Evolutionary conservation across 2,888 invertebrate genomes (phyloP), one percentile per base, ranked within the genome.

Genomic region (Drosophila yooni): DNA sequence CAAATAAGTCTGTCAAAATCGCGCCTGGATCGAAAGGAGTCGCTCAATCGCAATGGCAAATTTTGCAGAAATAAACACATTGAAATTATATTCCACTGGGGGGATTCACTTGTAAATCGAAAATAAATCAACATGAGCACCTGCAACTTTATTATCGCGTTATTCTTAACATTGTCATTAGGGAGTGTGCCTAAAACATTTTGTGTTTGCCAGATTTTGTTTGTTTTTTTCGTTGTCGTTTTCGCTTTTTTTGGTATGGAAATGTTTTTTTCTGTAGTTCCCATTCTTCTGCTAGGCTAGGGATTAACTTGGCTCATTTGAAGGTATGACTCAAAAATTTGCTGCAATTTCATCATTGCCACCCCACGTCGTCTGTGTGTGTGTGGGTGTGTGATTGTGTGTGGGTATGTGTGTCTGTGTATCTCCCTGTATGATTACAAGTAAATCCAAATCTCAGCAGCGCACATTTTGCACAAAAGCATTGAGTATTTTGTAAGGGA

Each of bases 91-190:
- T 87, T 89, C 87, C 88, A 80, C 65, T 72, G 8, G 46, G 62
- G 63, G 77, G 84, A 90, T 82, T 87, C 82, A 67, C 78, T 76
- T 89, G 88, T 89, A 89, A 87, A 83, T 87, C 80, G 84, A 74
- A 80, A 74, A 80, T 86, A 85, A 85, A 90, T 90, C 90, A 85
- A 77, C 66, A 74, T 63, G 81, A 81, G 34, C 85, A 70, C 70
- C 71, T 78, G 79, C 73, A 76, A 71, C 67, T 54, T 77, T 54
- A 77, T 82, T 74, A 74, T 76, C 46, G 29, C 56, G n/a, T 53
- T 58, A 34, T 63, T 56, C 59, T 57, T 66, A 58, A 58, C 63
- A 75, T 57, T 59, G 33, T 62, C 79, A 77, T 62, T 74, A 69
- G 62, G 62, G 46, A 25, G 46, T 31, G 36, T 65, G 60, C 53